Evolutionary conservation across 1,140 invertebrate species (phyloP), one percentile per base, ranked within the genome.

Genomic region (Helicoverpa armigera): DNA sequence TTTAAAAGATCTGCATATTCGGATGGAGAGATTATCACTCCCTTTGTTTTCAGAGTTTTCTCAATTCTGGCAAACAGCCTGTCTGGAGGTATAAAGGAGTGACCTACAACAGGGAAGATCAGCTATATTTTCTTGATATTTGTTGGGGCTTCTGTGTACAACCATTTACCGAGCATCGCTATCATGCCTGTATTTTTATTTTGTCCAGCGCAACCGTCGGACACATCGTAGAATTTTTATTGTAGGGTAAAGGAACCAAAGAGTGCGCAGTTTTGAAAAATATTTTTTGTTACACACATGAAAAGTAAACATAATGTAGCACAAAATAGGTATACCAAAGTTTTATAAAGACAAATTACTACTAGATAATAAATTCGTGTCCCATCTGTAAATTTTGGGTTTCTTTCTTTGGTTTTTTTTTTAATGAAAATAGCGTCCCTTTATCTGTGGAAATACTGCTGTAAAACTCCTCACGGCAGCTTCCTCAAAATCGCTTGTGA

Each of bases 131-230:
- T 70, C 12, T 70, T 51, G n/a, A 53, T 70, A 13, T 53, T 3
- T 70, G 2, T 70, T 10, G 67, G 67, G 3, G 63, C 31, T 50
- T 67, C 63, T 48, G 31, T 67, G 7, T 4, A 5, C 43, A 67
- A 18, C 63, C 63, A 67, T 12, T 67, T 67, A n/a, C 35, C 63
- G 5, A 70, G 50, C 67, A 70, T 70, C 0, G 48, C 50, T 51
- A 70, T 13, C 48, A 70, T 70, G 13, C 67, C 67, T 0, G 67
- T 12, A 70, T 70, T 70, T 70, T 70, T 70, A 29, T 70, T 70
- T 70, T 70, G 50, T 5, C 67, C 67, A 2, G 67, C 3, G 11
- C 50, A 70, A 7, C 67, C 67, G 11, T 70, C 67, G 4, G 48
- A 10, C 11, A 70, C 50, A 53, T 53, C 67, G 2, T 51, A 70